These are phyloP conservation scores for Hyphantria cunea DNA, from an alignment of 1,140 invertebrate species.

Conservation along the genomic window DNA sequence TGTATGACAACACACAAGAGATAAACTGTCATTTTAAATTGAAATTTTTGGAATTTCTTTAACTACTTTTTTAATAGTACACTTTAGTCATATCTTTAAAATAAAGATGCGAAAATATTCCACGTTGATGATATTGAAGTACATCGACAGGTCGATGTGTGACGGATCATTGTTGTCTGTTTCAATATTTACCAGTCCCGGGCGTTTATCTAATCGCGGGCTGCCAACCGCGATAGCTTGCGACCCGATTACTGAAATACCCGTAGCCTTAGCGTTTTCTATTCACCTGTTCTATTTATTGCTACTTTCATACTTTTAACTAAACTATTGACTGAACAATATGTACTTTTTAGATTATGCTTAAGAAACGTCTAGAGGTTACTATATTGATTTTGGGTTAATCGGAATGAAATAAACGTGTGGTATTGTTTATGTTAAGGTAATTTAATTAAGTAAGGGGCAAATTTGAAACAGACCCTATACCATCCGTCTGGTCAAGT, in stretches of 20 bases:
- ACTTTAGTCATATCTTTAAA: no score
- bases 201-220: slow-evolving; percentile 66
- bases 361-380: no score
- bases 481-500: no score
- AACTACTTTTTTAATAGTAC: neutral
- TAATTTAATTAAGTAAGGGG: no score
- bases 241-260: slow-evolving; percentile 64
- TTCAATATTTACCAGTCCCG: slow-evolving; percentile 64
- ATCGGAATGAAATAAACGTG: no score
- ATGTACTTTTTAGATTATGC: no score
- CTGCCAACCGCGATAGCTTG: slow-evolving; percentile 65
- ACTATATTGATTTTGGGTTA: no score
- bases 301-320: slow-evolving; percentile 6
- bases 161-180: slow-evolving; percentile 59
- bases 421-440: no score
- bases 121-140: neutral
- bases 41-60: slow-evolving; percentile 41
- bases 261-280: slow-evolving; percentile 45
- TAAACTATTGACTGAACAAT: neutral
- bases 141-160: slow-evolving; percentile 27
- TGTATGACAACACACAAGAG: no score
- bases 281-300: slow-evolving; percentile 60
- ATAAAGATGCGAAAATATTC: slow-evolving; percentile 5
- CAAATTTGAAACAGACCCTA: no score
- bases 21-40: no score